Evolutionary conservation across 2,113 vertebrate genomes (phyloP), one percentile per base, ranked within the genome.

Genomic region (Amphiprion ocellaris): DNA sequence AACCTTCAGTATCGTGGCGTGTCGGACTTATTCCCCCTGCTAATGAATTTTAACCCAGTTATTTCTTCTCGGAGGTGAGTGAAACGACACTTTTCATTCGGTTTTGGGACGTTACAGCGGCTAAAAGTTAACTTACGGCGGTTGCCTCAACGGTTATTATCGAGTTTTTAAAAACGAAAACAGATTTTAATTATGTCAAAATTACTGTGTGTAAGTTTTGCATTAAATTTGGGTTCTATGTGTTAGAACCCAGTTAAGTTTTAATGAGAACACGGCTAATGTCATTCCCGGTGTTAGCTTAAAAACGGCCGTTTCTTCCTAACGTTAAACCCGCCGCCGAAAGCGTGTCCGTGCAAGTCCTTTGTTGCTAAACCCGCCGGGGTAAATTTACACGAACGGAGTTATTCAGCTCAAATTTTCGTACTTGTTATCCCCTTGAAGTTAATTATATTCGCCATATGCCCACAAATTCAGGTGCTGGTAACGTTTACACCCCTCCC

Each of bases 51-150:
- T 11, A 67, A 44, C 4, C 11, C 50, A 0, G n/a, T 37, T 28
- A 2, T 52, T 61, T 78, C 71, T 44, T 41, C 28, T 16, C 1
- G 61, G 70, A 89, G 89, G 92, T 92, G 79, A 92, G 92, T 91
- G 1, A 1, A 70, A 59, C 1, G 0, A 63, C 10, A 53, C 9
- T 73, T 9, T 52, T 10, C 0, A 0, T 47, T 55, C 23, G n/a
- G 53, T 47, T 74, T 17, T 6, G 12, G 1, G 10, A 0, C 5
- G 4, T 60, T 56, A 37, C 50, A 52, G 4, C 4, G 33, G 59
- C 23, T 39, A 47, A 58, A 79, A 79, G 33, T 60, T 37, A 19
- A 53, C 41, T 21, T 52, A 4, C 33, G 39, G 28, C 21, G 19
- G 54, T 44, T 19, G 15, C 30, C 9, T 33, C 50, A 63, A 41